Base-by-base conservation (phyloP, 1,140 invertebrate species). In the Cardiocondyla obscurior region DNA sequence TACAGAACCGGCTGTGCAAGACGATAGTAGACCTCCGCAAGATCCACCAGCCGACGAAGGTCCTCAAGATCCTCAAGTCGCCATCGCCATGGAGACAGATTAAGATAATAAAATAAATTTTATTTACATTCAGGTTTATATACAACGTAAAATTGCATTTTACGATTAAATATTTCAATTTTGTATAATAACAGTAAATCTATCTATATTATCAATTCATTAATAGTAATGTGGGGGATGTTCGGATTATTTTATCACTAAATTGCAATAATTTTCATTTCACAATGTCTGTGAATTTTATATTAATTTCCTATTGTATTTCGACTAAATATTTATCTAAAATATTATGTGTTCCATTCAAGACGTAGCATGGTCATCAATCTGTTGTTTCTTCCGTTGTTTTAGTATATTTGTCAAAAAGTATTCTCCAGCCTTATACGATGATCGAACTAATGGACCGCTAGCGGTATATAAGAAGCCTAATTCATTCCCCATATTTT, bases 391-490 rank as follows among this genome's bases (percentile, higher is more conserved):
- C 62, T 67, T 84, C 44, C 94, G 92, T 83, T 96, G 95, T 86
- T 96, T 95, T 44, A 98, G 91, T 84, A 98, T 96, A 91, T 97
- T 98, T 16, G 96, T 95, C 25, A 98, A 96, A 91, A 98, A 98
- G 93, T 97, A 98, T 95, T 98, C 98, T 58, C 99, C 99, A 70
- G 99, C 99, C 94, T 98, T 98, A 91, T 99, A 99, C 0, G 99
- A 99, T 74, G 98, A 99, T 33, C 99, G 94, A 0, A 99, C 99
- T 16, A 99, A 95, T 0, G 99, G 99, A 14, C 99, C 99, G 95
- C 98, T 99, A 12, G 99, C 99, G 2, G 98, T 98, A 93, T 99
- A 99, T 0, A 98, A 94, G 94, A 99, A 99, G 30, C 99, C 99
- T 84, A 99, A 91, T 90, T 97, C 94, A 77, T 97, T 95, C 0